Base-by-base conservation (phyloP, 2,113 vertebrate species). In the Vidua chalybeata region DNA sequence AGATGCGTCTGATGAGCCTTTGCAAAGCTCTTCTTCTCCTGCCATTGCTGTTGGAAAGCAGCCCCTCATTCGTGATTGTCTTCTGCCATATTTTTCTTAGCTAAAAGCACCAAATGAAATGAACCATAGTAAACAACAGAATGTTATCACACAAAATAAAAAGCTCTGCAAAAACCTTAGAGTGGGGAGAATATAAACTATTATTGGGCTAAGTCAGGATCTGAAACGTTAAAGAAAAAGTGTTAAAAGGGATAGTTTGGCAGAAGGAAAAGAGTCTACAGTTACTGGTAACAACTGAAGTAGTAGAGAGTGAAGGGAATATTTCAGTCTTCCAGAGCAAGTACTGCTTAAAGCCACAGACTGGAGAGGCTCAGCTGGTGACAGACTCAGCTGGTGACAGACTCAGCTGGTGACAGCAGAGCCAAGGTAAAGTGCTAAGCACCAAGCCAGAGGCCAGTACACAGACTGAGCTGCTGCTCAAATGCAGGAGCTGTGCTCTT, bases 1-100 rank as follows among this genome's bases (percentile, higher is more conserved):
- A 95, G 88, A 91, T 91, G 75, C 80, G 74, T 43, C 75, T 85
- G 63, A 64, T 69, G 17, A 12, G 90, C 71, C 74, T 88, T 88
- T 55, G 49, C 59, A 58, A 90, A 88, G 72, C 82, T 91, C 45
- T 63, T 62, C 51, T 81, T 58, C 37, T 90, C 58, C 45, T 81
- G 77, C 46, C 46, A 12, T 59, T 88, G 79, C 27, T 85, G 52
- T 35, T 90, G 71, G 90, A 83, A 83, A 90, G 88, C 75, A 83
- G 63, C 37, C 41, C 23, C 68, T 73, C 55, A 28, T 48, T 76
- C 7, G 14, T 8, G 6, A 62, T 66, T 73, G n/a, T 63, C 48
- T 62, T 52, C 41, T 79, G 66, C 79, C 41, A 23, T 63, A 76
- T 93, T 92, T 88, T 66, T 56, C 62, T 80, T 46, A 39, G 16